Evolutionary conservation across 1,140 invertebrate genomes (phyloP), one percentile per base, ranked within the genome.

Genomic region (Hypsibius dujardini): DNA sequence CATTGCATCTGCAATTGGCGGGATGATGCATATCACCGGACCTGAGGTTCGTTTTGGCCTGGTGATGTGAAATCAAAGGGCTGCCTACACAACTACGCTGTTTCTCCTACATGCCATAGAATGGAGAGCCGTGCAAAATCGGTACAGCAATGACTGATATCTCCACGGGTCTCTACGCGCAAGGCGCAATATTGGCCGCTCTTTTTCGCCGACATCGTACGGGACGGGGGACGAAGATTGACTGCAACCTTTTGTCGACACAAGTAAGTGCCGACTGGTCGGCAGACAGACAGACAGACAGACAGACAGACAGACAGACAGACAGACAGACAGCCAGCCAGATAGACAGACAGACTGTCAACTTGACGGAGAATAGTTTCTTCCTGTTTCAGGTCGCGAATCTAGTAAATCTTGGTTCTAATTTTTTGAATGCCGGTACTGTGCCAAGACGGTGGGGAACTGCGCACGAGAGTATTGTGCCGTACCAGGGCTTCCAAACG

Each of bases 121-220:
- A 87, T 77, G 90, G 90, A 2, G 85, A 87, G 46, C 94, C 94
- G 0, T 90, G 89, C 74, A 95, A 95, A 81, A 85, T 88, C 72
- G 93, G 92, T 3, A 90, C 96, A 1, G 91, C 95, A 0, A 84
- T 95, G 73, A 96, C 90, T 1, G 94, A 98, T 80, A 75, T 97
- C 59, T 85, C 90, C 0, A 96, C 94, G 0, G 94, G 93, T 0
- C 79, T 97, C 1, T 95, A 94, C 79, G 91, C 92, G 2, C 89
- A 94, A 78, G 91, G 92, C n/a, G 90, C 93, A 0, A 95, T 97
- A 70, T 82, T 97, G 81, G 90, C 92, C 15, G 93, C 93, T 1
- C 78, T 97, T 7, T 79, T 92, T 56, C 85, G 92, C 75, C 82
- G 90, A 73, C 77, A 83, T 2, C 85, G 84, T 75, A 93, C 89